Percentiles rank a stretch among this genome's conserved stretches.
Conservation (phyloP, 2,797 vertebrate species). For the Fringilla coelebs region DNA sequence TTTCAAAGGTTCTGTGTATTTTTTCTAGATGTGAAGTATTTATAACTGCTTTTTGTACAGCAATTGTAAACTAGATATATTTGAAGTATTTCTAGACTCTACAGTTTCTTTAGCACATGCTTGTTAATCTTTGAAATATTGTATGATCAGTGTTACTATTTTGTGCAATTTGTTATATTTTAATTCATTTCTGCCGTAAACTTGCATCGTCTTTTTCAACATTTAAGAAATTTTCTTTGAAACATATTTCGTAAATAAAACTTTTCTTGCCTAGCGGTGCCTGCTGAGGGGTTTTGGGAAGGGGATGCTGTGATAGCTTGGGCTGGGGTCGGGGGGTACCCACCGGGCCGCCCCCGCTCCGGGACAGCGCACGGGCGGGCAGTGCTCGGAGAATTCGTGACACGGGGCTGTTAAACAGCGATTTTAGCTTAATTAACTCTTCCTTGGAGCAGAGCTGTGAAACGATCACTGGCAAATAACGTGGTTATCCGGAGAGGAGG, state of each 20-base stretch:
- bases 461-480: not conserved
- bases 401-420: not conserved
- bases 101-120: conserved; percentile 73
- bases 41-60: conserved; percentile 93
- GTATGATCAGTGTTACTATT: conserved; percentile 85
- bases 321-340: not conserved
- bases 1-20: conserved; percentile 88
- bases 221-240: conserved; percentile 43
- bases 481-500: not conserved
- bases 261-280: not conserved
- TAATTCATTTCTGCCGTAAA: conserved; percentile 71
- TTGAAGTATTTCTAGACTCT: conserved; percentile 79
- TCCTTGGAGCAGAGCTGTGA: not conserved
- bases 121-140: conserved; percentile 75
- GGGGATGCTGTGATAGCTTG: not conserved
- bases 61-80: conserved; percentile 82
- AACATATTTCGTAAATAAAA: conserved; percentile 74
- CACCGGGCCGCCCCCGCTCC: too few relatives aligned
- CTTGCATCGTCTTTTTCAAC: conserved; percentile 43
- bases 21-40: conserved; percentile 93
- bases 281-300: not conserved
- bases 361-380: not conserved
- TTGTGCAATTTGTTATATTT: conserved; percentile 87
- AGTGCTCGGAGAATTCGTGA: not conserved
- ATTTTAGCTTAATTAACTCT: not conserved